Evolutionary conservation across 1,140 invertebrate species (phyloP).

Genomic region (Zaprionus taronus): DNA sequence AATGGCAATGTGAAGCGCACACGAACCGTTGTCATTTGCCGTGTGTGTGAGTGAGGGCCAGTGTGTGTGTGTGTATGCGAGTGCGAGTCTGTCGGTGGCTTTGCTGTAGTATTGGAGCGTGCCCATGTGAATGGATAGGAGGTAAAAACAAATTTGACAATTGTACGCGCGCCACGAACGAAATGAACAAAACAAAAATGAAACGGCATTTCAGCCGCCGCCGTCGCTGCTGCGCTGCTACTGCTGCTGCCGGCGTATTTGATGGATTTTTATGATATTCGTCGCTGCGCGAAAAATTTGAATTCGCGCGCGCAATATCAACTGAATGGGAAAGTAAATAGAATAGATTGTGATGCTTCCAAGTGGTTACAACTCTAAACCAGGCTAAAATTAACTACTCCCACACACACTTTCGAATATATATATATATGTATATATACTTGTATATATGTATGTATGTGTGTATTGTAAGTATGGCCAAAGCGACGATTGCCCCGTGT

Average conservation of each 20-base stretch:
- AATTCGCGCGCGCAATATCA: conserved; percentile 59
- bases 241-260: conserved; percentile 67
- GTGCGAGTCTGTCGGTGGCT: conserved; percentile 41
- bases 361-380: conserved; percentile 42
- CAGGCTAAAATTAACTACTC: conserved; percentile 46
- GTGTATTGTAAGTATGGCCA: conserved; percentile 42
- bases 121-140: conserved; percentile 75
- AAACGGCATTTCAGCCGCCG: conserved; percentile 71
- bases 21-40: conserved; percentile 38
- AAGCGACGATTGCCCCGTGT: conserved; percentile 44
- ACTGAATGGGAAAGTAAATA: background rate
- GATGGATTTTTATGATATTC: conserved; percentile 57
- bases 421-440: conserved; percentile 22
- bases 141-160: conserved; percentile 81
- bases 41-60: conserved; percentile 20
- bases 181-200: conserved; percentile 83
- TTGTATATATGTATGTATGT: background rate
- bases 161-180: conserved; percentile 81
- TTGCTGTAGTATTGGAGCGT: conserved; percentile 34
- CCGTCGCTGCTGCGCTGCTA: conserved; percentile 21
- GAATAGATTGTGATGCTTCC: conserved; percentile 10
- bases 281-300: conserved; percentile 53
- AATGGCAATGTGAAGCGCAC: conserved; percentile 69
- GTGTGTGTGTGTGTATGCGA: conserved; percentile 27
- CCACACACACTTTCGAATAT: conserved; percentile 28